Percentiles rank a stretch among this genome's conserved stretches.
Conservation (phyloP, 2,797 vertebrate genomes). For the Coluber constrictor region DNA sequence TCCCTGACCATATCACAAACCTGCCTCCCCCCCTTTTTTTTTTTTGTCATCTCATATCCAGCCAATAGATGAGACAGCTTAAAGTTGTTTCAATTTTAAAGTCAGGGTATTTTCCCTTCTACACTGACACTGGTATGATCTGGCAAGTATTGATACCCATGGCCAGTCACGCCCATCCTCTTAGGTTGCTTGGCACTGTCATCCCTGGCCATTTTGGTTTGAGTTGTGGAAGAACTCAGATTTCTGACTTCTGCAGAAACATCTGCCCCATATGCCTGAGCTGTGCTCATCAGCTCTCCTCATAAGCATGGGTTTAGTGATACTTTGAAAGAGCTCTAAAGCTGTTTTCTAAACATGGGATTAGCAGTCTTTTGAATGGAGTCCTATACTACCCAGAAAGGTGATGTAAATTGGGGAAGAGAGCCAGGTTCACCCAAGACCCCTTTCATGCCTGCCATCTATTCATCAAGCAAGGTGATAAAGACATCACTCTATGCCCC, state of each 20-base stretch:
- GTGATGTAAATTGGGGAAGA: background rate
- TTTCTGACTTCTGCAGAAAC: background rate
- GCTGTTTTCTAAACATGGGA: background rate
- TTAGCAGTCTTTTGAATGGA: background rate
- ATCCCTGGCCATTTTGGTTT: background rate
- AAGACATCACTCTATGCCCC: background rate
- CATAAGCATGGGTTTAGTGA: background rate
- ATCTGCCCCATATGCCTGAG: background rate
- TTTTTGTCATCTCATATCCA: background rate
- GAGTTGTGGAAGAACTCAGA: background rate
- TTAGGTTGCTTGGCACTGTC: background rate
- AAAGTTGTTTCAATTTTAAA: background rate
- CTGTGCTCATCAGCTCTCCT: background rate
- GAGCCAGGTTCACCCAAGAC: background rate
- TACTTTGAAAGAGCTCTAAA: background rate
- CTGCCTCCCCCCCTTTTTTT: accelerated
- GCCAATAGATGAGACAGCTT: background rate
- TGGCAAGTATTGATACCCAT: background rate
- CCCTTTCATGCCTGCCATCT: background rate
- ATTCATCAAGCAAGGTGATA: background rate
- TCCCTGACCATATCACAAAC: background rate
- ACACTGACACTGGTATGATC: background rate
- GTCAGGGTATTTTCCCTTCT: background rate
- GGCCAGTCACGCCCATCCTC: background rate
- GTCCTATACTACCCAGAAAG: background rate